Evolutionary conservation across 2,113 vertebrate species (phyloP), one percentile per base, ranked within the genome.

Genomic region (Panthera uncia): DNA sequence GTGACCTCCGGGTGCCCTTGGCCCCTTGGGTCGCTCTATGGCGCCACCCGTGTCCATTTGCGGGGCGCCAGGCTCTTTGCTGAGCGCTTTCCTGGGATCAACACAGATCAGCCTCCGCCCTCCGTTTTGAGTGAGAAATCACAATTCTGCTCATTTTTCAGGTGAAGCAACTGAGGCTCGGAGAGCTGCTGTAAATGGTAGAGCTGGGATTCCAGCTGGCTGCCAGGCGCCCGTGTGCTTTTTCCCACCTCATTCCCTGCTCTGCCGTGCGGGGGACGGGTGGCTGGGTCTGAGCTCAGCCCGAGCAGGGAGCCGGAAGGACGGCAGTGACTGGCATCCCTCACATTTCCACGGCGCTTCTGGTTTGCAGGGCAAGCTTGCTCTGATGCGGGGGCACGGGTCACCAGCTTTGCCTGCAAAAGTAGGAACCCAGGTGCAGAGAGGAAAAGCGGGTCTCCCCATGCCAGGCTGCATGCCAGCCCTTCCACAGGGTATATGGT

Each of bases 271-370:
- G 18, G 45, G 27, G 23, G n/a, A 3, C 31, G 14, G 1, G 4
- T 10, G 29, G 55, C 81, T 45, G 16, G 8, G 81, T 33, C 48
- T 18, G 65, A 68, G n/a, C n/a, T 80, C 65, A 82, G 90, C 1
- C 1, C 4, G 0, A 25, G 50, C 7, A 1, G 29, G 18, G 65
- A 41, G 33, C 57, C 1, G 0, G 45, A 61, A 55, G 50, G 1
- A 0, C 1, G 0, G 65, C 19, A 71, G 50, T 4, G 2, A 9
- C 1, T 2, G 76, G 63, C 33, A 1, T 29, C 48, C 45, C 16
- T 68, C 45, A 15, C 33, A 2, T 80, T 38, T 52, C 76, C 74
- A 36, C 16, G 2, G 0, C 2, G 79, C 16, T 36, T 82, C 7
- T 7, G 16, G 27, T 52, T 68, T 41, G 16, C 61, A 78, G 1